A percentile compares a stretch with the other conserved stretches of the same genome.
phyloP scores from a whole-genome alignment of 1,140 invertebrate species.

The Drosophila suzukii region DNA sequence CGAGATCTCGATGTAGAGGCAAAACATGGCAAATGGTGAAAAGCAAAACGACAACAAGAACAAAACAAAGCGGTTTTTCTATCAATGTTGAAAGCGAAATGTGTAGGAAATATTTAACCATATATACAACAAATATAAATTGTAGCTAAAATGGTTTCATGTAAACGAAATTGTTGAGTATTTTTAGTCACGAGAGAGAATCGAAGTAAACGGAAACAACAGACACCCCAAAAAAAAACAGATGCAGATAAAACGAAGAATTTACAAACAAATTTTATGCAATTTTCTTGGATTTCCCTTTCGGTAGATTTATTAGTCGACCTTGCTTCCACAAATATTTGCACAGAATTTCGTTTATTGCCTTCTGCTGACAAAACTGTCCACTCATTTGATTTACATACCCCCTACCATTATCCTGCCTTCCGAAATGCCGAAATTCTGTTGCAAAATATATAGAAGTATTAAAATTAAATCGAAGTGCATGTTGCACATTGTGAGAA shows the following conservation, averaged over 20 bases:
- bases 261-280: slow-evolving; percentile 41
- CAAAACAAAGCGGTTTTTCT: slow-evolving; percentile 46
- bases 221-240: slow-evolving; percentile 16
- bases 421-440: slow-evolving; percentile 46
- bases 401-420: background rate
- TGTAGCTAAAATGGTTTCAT: slow-evolving; percentile 82
- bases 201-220: slow-evolving; percentile 15
- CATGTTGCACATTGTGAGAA: slow-evolving; percentile 50
- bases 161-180: slow-evolving; percentile 81
- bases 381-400: slow-evolving; percentile 18
- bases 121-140: slow-evolving; percentile 74
- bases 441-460: slow-evolving; percentile 50
- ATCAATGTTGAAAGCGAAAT: slow-evolving; percentile 52
- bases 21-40: slow-evolving; percentile 78
- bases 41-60: slow-evolving; percentile 54
- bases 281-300: slow-evolving; percentile 10
- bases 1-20: slow-evolving; percentile 39
- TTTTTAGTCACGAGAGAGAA: slow-evolving; percentile 67
- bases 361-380: slow-evolving; percentile 71
- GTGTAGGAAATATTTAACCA: slow-evolving; percentile 62
- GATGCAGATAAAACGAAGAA: slow-evolving; percentile 32
- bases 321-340: slow-evolving; percentile 30
- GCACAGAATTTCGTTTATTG: slow-evolving; percentile 56
- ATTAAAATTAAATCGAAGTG: slow-evolving; percentile 41
- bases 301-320: slow-evolving; percentile 13